Evolutionary conservation across 2,113 vertebrate genomes (phyloP), one percentile per base, ranked within the genome.

Genomic region (Pandion haliaetus): DNA sequence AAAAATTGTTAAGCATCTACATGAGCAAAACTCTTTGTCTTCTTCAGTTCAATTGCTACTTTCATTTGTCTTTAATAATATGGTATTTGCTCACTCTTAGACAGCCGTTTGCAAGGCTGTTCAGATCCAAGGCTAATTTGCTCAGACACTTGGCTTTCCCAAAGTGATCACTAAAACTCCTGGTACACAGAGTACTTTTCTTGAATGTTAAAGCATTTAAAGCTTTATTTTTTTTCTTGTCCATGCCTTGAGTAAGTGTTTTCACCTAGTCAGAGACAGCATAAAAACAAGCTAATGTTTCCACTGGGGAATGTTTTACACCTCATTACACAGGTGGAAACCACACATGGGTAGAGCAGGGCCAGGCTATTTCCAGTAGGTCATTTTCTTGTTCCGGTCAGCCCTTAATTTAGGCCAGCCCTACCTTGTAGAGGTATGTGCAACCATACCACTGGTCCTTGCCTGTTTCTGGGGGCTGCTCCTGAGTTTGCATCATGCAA

Each of bases 1-100:
- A 74, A 92, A 87, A 93, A 97, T 58, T 73, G 79, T 88, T 94
- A 78, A 89, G 94, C 86, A 83, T 73, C 81, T 85, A 61, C 76
- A 55, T 20, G 92, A 95, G 93, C 78, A 95, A 96, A 96, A 88
- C 87, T 92, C 96, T 94, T 96, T 93, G 93, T 92, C 95, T 93
- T 80, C 59, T 78, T 63, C 91, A 77, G 78, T 9, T 91, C 93
- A 92, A 96, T 95, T 96, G 96, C 89, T 95, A 82, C 94, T 96
- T 96, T 91, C 93, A 73, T 97, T 97, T 96, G 89, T 95, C 96
- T 97, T 94, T 95, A 96, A 95, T 97, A 97, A 97, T 42, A 90
- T 13, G 95, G 94, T 95, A 69, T 96, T 97, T 97, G 94, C 93
- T 96, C 94, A 82, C 94, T 85, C 78, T 77, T 40, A 93, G 96